Base-by-base conservation (phyloP, 35 echinoderm and acorn worm genomes). In the Heliocidaris erythrogramma region DNA sequence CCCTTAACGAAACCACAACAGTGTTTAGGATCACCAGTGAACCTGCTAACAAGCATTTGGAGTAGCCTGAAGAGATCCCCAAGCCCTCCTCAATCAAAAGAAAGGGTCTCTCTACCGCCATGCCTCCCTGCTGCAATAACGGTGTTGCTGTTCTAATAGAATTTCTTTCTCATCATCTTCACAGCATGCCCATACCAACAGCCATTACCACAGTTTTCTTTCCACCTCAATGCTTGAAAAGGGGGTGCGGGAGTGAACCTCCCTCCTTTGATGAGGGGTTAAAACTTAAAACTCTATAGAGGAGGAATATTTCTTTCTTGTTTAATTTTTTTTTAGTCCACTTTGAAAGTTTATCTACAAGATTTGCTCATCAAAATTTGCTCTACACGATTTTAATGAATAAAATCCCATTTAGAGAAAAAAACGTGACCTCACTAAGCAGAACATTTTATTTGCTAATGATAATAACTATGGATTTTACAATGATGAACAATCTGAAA, bases 71-170 rank as follows among this genome's bases (percentile, higher is more conserved):
- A 78, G 27, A 78, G 65, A 78, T 7, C 65, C 27, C 21, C 65
- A 78, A 78, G 65, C 65, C 65, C 65, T 78, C 18, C 65, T 78
- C 65, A 78, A 78, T 78, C 65, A 78, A 78, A 78, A 78, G 65
- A 78, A 78, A 48, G 30, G 31, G 47, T 47, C 47, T 89, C 87
- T 7, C 87, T 32, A 31, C 87, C 87, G 31, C 87, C 87, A 30
- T 59, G 91, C 91, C 91, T 92, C 91, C 91, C 91, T 59, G 49
- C 91, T 59, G 91, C 91, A 92, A 92, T 92, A 92, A 92, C 91
- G 17, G 91, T 48, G 48, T 59, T 59, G 47, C 91, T 56, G 91
- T 48, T 49, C 91, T 92, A 92, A 92, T 92, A 32, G 49, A 59
- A 92, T 92, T 92, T 92, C 49, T 92, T 92, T 92, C 30, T 42